Percentiles rank a stretch among this genome's conserved stretches.
phyloP scores from a whole-genome alignment of 2,888 invertebrate species.

The Drosophila robusta region DNA sequence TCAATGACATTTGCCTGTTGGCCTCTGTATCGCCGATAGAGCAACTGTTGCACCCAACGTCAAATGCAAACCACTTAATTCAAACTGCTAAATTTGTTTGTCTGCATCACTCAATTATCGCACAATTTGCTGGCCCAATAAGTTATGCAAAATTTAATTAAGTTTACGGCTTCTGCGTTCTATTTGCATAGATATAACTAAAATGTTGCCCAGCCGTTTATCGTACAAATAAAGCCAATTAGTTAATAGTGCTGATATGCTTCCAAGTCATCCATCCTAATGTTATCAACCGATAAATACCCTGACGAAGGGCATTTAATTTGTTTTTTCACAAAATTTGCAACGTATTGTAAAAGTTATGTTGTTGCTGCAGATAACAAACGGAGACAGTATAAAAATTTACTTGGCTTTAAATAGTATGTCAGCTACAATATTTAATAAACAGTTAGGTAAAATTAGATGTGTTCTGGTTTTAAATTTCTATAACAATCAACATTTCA shows the following conservation, averaged over 20 bases:
- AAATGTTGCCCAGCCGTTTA: conserved; percentile 18
- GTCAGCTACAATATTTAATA: no score
- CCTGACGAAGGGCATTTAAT: neutral
- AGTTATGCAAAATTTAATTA: conserved; percentile 26
- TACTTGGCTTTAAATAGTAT: neutral
- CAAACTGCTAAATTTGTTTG: conserved; percentile 38
- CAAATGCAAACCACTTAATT: conserved; percentile 23
- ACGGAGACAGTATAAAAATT: neutral
- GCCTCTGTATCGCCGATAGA: neutral
- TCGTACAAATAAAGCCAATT: conserved; percentile 22
- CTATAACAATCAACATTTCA: no score
- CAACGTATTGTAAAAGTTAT: neutral
- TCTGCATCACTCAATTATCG: conserved; percentile 21
- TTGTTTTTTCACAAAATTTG: neutral
- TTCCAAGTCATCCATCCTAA: neutral
- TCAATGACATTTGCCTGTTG: conserved; percentile 53
- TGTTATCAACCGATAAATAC: conserved; percentile 16
- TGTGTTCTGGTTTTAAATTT: no score
- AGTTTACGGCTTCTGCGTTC: conserved; percentile 1
- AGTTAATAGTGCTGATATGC: conserved; percentile 10
- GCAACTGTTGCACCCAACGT: conserved; percentile 30
- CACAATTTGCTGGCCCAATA: conserved; percentile 28
- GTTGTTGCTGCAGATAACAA: neutral
- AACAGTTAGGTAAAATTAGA: no score
- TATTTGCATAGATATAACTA: conserved; percentile 1